These are phyloP conservation scores for Peromyscus nudipes DNA, from an alignment of 2,797 vertebrate genomes.

Conservation along the genomic window DNA sequence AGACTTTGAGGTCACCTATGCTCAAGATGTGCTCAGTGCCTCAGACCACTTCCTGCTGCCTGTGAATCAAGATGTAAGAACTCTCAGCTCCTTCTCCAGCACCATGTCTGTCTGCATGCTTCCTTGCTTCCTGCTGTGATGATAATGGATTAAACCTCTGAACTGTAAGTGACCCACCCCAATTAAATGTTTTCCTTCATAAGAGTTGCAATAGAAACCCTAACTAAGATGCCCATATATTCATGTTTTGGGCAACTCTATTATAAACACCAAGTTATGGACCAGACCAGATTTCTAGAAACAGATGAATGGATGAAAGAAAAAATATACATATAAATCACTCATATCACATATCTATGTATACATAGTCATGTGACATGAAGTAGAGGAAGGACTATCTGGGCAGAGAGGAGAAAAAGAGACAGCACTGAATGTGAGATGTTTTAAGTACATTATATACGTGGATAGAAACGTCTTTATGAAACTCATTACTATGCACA, in stretches of 20 bases:
- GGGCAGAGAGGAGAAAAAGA: neutral
- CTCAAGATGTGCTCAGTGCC: neutral
- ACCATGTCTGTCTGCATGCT: neutral
- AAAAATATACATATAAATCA: neutral
- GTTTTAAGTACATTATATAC: neutral
- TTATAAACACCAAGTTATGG: neutral
- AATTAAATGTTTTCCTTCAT: neutral
- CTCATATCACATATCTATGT: neutral
- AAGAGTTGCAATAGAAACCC: neutral
- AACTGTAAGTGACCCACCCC: too few species aligned
- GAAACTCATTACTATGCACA: neutral
- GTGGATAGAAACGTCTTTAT: neutral
- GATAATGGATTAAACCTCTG: neutral
- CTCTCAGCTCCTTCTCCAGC: neutral
- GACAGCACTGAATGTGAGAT: neutral
- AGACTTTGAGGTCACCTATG: neutral
- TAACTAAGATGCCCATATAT: too few species aligned
- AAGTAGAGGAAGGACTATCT: neutral
- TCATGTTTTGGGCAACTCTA: neutral
- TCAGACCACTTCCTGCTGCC: neutral
- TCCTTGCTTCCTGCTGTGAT: neutral
- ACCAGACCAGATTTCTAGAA: neutral
- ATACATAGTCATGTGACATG: too few species aligned
- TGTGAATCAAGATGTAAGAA: neutral
- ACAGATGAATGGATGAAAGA: too few species aligned